Conservation (phyloP, 2,113 vertebrate genomes). For the Bucco capensis region DNA sequence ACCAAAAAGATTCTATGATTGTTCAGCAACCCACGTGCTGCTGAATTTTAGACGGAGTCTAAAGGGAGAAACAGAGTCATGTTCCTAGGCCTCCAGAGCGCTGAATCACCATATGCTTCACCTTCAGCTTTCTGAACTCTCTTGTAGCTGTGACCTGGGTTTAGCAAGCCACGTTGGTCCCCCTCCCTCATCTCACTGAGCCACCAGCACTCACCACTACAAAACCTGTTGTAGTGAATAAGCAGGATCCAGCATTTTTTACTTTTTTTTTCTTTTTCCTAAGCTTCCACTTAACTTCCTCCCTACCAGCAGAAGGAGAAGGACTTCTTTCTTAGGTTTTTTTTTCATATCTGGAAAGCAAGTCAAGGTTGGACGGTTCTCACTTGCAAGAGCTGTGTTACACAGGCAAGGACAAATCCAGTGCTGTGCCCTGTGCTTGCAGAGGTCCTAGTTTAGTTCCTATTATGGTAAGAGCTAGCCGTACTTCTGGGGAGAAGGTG, state of each 20-base stretch:
- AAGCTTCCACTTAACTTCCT: neutral
- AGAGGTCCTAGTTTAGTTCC: neutral
- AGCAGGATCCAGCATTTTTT: neutral
- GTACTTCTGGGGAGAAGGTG: neutral
- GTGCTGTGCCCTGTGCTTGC: neutral
- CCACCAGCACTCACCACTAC: neutral
- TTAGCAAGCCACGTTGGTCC: neutral
- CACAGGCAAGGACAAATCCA: neutral
- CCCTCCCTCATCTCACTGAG: neutral
- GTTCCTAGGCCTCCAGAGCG: neutral
- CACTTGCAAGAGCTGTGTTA: neutral
- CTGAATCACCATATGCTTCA: neutral
- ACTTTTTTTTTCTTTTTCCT: neutral
- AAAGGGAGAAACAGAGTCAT: neutral
- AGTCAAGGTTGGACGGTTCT: neutral
- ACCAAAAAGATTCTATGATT: neutral
- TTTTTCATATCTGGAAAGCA: neutral
- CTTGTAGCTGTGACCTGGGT: neutral
- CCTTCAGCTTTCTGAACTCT: neutral
- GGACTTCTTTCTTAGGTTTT: neutral
- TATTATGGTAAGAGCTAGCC: neutral
- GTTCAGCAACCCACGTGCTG: neutral
- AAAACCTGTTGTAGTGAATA: neutral
- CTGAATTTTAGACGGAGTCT: neutral
- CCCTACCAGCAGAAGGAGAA: neutral